Evolutionary conservation across 2,113 vertebrate genomes (phyloP), one percentile per base, ranked within the genome.

Genomic region (Callaeas wilsoni): DNA sequence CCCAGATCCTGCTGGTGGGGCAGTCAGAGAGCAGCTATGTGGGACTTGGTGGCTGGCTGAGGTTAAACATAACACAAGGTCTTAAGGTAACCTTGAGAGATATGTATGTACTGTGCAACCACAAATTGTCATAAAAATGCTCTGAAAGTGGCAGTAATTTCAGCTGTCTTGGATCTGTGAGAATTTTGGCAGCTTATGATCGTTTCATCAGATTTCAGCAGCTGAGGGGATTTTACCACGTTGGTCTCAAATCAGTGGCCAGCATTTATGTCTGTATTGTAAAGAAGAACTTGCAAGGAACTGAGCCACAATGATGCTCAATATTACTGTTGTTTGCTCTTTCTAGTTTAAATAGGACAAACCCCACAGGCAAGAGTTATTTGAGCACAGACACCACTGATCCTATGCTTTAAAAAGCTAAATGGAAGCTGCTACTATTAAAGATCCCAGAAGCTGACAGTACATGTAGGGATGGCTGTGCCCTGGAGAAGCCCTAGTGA

Each of bases 141-240:
- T 76, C 33, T 65, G 22, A 25, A 85, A 65, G 22, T 4, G 2
- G 3, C 21, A 63, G 13, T 50, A 82, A 42, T 37, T 4, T 2
- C 2, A 78, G 7, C 21, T 47, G 11, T 26, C 26, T 26, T 84
- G 50, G 6, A 63, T 67, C 13, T 56, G 29, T 12, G 14, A 75
- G 13, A 52, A 56, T 71, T 79, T 56, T 75, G 8, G 23, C 80
- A 71, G 30, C 17, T 93, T 76, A 6, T 46, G 41, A 64, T 2
- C 4, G 9, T 84, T 89, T 81, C 2, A 68, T 50, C 19, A 70
- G 5, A 50, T 83, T 89, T 93, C 8, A 49, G n/a, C 26, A 37
- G 10, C 21, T 68, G 1, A 1, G 30, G 7, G 27, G 1, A 7
- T 63, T 59, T 25, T 73, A 65, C 4, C 7, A 63, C 1, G 1